Evolutionary conservation across 2,888 invertebrate genomes (phyloP).

Genomic region (Campoletis raptor): DNA sequence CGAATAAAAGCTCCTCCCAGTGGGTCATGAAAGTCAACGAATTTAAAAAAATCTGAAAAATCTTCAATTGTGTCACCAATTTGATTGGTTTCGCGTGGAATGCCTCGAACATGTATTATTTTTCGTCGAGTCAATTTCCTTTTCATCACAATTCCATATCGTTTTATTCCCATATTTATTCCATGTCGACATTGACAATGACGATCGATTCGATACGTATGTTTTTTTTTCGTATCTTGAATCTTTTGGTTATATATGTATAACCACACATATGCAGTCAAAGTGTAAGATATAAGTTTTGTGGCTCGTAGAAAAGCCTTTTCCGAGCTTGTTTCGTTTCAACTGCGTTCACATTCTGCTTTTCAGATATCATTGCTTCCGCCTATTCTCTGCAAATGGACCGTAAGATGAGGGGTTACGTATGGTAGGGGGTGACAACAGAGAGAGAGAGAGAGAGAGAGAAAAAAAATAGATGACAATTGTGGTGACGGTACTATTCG

Average conservation of each 20-base stretch:
- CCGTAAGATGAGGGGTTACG: background rate
- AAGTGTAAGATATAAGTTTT: constrained; percentile 21
- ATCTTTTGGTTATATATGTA: background rate
- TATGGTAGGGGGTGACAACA: background rate
- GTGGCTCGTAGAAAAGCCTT: constrained; percentile 11
- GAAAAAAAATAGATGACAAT: constrained; percentile 24
- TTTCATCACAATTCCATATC: constrained; percentile 4
- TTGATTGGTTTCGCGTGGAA: no score
- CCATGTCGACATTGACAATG: constrained; percentile 17
- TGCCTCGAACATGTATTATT: background rate
- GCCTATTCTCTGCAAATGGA: constrained; percentile 32
- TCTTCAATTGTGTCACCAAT: no score
- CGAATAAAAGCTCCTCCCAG: no score
- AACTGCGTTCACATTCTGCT: constrained; percentile 52
- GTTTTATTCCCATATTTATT: constrained; percentile 19
- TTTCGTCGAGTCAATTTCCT: constrained; percentile 8
- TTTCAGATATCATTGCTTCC: constrained; percentile 57
- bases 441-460: constrained; percentile 6
- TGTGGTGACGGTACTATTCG: constrained; percentile 27
- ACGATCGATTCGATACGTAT: background rate
- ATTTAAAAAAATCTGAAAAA: no score
- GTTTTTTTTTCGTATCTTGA: background rate
- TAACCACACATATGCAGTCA: background rate
- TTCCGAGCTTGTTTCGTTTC: constrained; percentile 21
- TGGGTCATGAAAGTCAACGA: no score